phyloP scores from a whole-genome alignment of 1,140 invertebrate genomes.

The Aethina tumida region DNA sequence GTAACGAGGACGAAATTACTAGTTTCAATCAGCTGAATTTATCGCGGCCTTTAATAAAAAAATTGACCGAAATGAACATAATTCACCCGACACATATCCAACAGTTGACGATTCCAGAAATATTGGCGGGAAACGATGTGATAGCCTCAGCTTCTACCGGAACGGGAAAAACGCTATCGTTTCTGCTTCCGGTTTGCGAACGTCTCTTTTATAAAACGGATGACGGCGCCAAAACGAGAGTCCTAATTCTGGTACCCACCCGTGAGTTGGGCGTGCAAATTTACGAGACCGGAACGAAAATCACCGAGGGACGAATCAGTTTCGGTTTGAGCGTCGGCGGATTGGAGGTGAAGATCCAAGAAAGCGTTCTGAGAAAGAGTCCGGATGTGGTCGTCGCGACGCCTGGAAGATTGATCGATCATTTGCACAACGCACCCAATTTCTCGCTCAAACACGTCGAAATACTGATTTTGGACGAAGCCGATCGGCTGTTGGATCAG shows the following conservation, averaged over 20 bases:
- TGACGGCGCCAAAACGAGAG: slow-evolving; percentile 62
- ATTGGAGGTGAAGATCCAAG: slow-evolving; percentile 88
- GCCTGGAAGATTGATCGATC: slow-evolving; percentile 94
- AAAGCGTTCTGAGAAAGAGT: slow-evolving; percentile 75
- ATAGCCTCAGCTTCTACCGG: slow-evolving; percentile 96
- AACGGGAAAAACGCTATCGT: slow-evolving; percentile 97
- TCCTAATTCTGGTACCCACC: slow-evolving; percentile 91
- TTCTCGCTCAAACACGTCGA: slow-evolving; percentile 88
- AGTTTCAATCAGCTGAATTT: slow-evolving; percentile 91
- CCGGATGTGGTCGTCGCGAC: slow-evolving; percentile 98
- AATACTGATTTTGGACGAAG: slow-evolving; percentile 91
- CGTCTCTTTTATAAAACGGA: slow-evolving; percentile 71
- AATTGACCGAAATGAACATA: slow-evolving; percentile 78
- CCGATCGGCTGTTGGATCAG: slow-evolving; percentile 95
- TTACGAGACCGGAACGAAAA: slow-evolving; percentile 80
- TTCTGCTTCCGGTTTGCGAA: slow-evolving; percentile 95
- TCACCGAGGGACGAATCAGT: slow-evolving; percentile 62
- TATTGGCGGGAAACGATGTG: slow-evolving; percentile 65
- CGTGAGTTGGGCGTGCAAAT: slow-evolving; percentile 89
- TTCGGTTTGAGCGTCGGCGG: slow-evolving; percentile 78
- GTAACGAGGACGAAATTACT: slow-evolving; percentile 49
- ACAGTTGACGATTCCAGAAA: slow-evolving; percentile 77
- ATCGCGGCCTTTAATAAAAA: slow-evolving; percentile 80
- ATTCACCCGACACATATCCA: slow-evolving; percentile 95
- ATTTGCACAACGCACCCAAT: slow-evolving; percentile 89